Conservation (phyloP, 1,140 invertebrate species). For the Lineus longissimus region DNA sequence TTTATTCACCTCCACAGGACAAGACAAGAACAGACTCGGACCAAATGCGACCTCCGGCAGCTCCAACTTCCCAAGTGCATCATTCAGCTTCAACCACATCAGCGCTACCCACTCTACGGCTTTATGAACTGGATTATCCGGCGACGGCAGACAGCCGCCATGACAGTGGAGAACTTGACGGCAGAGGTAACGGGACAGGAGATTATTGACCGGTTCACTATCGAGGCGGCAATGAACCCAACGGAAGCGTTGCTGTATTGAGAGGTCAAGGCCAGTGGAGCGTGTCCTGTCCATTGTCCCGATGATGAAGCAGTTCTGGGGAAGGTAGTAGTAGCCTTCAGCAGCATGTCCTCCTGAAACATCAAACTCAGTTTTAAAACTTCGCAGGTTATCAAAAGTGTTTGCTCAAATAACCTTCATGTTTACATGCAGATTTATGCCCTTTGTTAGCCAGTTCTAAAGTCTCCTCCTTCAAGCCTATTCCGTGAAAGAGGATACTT, state of each 20-base stretch:
- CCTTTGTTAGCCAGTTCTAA: too few relatives aligned
- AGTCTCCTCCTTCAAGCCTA: too few relatives aligned
- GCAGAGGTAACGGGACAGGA: constrained; percentile 42
- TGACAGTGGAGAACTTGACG: constrained; percentile 34
- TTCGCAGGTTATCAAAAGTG: too few relatives aligned
- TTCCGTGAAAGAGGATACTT: too few relatives aligned
- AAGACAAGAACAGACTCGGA: constrained; percentile 43
- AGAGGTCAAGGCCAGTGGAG: constrained; percentile 43
- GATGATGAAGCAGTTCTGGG: constrained; percentile 44
- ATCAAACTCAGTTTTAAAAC: constrained; percentile 1
- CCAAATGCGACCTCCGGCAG: constrained; percentile 44
- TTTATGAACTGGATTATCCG: constrained; percentile 34
- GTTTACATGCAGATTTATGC: too few relatives aligned
- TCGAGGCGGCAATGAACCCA: constrained; percentile 49
- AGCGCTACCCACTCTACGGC: constrained; percentile 47
- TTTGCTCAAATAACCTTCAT: too few relatives aligned
- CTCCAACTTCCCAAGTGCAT: constrained; percentile 45
- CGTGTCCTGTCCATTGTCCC: constrained; percentile 49
- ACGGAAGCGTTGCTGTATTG: constrained; percentile 46
- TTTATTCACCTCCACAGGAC: constrained; percentile 42
- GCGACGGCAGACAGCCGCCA: constrained; percentile 30
- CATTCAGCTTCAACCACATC: constrained; percentile 49
- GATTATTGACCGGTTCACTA: constrained; percentile 41
- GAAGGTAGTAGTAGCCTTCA: constrained; percentile 30
- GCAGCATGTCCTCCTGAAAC: background rate